These are phyloP conservation scores for Abrostola triplasia DNA, from an alignment of 2,888 invertebrate genomes.

Conservation along the genomic window DNA sequence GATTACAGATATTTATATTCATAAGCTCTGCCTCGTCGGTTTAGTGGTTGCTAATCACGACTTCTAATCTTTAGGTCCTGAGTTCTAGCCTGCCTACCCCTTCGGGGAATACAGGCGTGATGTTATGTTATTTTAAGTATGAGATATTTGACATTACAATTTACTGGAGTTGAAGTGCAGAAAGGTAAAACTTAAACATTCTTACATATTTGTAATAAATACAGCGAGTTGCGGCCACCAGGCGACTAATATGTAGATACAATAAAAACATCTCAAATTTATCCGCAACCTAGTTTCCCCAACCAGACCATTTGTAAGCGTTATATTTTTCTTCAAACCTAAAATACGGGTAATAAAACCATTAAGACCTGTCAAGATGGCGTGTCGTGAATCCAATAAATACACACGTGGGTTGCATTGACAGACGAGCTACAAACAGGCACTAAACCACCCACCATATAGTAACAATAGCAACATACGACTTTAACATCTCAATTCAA, in stretches of 20 bases:
- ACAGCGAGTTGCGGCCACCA: too few relatives aligned
- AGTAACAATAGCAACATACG: conserved; percentile 17
- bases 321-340: conserved; percentile 44
- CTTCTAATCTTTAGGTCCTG: too few relatives aligned
- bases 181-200: too few relatives aligned
- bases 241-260: neutral
- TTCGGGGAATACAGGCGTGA: too few relatives aligned
- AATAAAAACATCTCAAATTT: neutral
- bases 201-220: too few relatives aligned
- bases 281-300: conserved; percentile 26
- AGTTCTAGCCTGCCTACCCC: too few relatives aligned
- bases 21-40: too few relatives aligned
- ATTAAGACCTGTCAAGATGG: conserved; percentile 42
- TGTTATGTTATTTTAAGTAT: too few relatives aligned
- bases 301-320: conserved; percentile 37
- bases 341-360: conserved; percentile 50
- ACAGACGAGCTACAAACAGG: conserved; percentile 25
- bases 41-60: too few relatives aligned
- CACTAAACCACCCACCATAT: conserved; percentile 31
- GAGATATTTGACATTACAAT: too few relatives aligned
- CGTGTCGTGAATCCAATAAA: conserved; percentile 42
- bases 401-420: conserved; percentile 35
- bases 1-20: too few relatives aligned
- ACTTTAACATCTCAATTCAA: conserved; percentile 4
- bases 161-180: too few relatives aligned